Conservation (phyloP, 2,797 vertebrate genomes). For the Anabas testudineus region DNA sequence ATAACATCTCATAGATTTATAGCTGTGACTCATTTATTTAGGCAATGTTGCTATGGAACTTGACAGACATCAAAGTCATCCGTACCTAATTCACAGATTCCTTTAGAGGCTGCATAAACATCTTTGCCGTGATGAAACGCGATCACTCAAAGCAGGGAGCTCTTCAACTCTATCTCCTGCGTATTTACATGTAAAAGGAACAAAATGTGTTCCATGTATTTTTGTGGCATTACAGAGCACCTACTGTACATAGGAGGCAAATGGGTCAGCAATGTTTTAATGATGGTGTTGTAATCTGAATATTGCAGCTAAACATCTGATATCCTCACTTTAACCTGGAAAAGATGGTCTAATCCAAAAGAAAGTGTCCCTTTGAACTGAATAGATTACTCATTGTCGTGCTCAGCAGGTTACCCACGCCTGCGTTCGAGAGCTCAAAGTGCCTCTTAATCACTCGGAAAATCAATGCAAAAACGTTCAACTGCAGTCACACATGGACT, state of each 20-base stretch:
- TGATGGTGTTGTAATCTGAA: no score
- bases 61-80: constrained; percentile 24
- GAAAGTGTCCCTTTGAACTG: constrained; percentile 21
- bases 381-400: constrained; percentile 29
- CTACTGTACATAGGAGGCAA: constrained; percentile 4
- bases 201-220: background rate
- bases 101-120: constrained; percentile 11
- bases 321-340: constrained; percentile 8
- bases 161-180: constrained; percentile 6
- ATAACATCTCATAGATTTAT: background rate
- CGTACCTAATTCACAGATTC: background rate
- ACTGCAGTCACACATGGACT: constrained; percentile 34
- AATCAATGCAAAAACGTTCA: constrained; percentile 38
- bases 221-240: background rate
- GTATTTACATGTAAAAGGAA: constrained; percentile 12
- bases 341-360: constrained; percentile 1
- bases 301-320: constrained; percentile 7
- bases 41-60: background rate
- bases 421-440: constrained; percentile 47
- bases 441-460: constrained; percentile 36
- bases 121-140: constrained; percentile 18
- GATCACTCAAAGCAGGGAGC: constrained; percentile 19
- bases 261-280: background rate
- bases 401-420: constrained; percentile 29
- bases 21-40: constrained; percentile 4